Evolutionary conservation across 2,888 invertebrate genomes (phyloP), one percentile per base, ranked within the genome.

Genomic region (Thymelicus sylvestris): DNA sequence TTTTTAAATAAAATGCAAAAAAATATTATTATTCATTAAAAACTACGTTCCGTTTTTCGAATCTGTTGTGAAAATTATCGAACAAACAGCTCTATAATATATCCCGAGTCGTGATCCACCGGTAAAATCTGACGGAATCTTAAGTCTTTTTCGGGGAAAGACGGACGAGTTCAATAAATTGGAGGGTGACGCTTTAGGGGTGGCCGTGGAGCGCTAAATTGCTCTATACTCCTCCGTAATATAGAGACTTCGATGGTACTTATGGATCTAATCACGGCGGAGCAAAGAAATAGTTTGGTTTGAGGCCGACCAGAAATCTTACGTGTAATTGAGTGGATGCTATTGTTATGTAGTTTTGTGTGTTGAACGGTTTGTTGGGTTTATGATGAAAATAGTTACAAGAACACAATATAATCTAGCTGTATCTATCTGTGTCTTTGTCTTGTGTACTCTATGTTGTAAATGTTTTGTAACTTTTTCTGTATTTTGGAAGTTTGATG

Each of bases 141-240:
- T 85, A 86, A 87, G 90, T 86, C 89, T 90, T 89, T 88, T 84
- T 82, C 80, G 82, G 85, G 80, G 84, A 82, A 84, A 88, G 88
- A 86, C 83, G 88, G 82, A 86, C 86, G 87, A 85, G 87, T 86
- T 83, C 87, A 86, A 91, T 91, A 91, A 91, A 92, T 92, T 91
- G 91, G 85, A 90, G 89, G 90, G 89, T 79, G 86, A 82, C 79
- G 78, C 77, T 75, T 71, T 67, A 65, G 74, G 76, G 76, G 77
- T 74, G 73, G 74, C 72, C 69, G 62, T 71, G 76, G 73, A 72
- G 74, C 76, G 74, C 75, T 76, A 78, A 78, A 79, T 77, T 79
- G 78, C 76, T 79, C 72, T 74, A 75, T 75, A 73, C 75, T 60
- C 61, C 44, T 44, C 67, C 66, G 74, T 74, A 73, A 75, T 77